These are phyloP conservation scores for Panopea generosa DNA, from an alignment of 2,888 invertebrate species.

Conservation along the genomic window DNA sequence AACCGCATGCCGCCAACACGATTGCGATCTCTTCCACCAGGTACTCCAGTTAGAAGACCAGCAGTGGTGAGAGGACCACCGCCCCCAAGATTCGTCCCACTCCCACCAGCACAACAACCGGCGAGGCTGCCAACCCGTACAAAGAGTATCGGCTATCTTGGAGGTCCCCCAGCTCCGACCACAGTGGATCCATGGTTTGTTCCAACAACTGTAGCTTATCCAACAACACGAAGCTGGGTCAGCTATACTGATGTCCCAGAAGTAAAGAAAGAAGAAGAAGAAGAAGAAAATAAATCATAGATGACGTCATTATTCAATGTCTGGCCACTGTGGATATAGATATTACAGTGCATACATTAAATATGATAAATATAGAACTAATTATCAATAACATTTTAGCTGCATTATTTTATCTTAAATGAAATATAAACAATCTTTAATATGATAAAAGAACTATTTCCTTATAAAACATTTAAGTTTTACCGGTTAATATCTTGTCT, in stretches of 20 bases:
- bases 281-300: slow-evolving; percentile 42
- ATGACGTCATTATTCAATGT: slow-evolving; percentile 1
- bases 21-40: too few species aligned
- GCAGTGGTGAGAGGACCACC: slow-evolving; percentile 15
- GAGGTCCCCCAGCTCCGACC: slow-evolving; percentile 17
- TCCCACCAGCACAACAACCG: neutral
- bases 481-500: too few species aligned
- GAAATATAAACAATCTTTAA: too few species aligned
- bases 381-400: too few species aligned
- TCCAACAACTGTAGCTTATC: slow-evolving; percentile 11
- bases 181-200: slow-evolving; percentile 5
- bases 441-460: too few species aligned
- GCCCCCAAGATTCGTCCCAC: slow-evolving; percentile 10
- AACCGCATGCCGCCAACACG: neutral
- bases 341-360: too few species aligned
- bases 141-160: slow-evolving; percentile 44
- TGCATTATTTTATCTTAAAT: too few species aligned
- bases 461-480: too few species aligned
- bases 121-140: slow-evolving; percentile 17
- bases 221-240: too few species aligned
- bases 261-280: slow-evolving; percentile 49
- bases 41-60: neutral
- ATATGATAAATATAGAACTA: too few species aligned
- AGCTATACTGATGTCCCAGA: slow-evolving; percentile 49
- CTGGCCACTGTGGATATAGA: too few species aligned